These are phyloP conservation scores for Sinodicranocentrus sp. DNA, from an alignment of 2,888 invertebrate genomes.

Conservation along the genomic window DNA sequence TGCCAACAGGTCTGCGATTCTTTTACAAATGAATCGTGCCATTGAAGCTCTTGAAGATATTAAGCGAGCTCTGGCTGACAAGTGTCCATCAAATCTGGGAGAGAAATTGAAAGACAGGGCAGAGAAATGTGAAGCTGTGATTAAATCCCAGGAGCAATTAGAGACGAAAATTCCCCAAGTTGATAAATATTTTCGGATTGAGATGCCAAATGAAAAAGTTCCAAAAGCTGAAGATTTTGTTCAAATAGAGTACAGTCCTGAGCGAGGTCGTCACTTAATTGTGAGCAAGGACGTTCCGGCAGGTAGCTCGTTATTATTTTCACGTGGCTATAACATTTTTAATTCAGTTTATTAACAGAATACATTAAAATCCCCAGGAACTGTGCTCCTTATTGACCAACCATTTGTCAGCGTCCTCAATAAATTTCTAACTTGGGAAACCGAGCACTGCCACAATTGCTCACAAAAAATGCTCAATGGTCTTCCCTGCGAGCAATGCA, in stretches of 20 bases:
- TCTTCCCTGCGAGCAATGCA: conserved; percentile 71
- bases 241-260: conserved; percentile 44
- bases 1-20: conserved; percentile 56
- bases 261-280: conserved; percentile 77
- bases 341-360: too few relatives aligned
- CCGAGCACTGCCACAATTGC: conserved; percentile 72
- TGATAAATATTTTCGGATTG: conserved; percentile 20
- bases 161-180: not conserved
- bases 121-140: conserved; percentile 27
- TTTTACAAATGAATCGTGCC: conserved; percentile 12
- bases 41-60: conserved; percentile 67
- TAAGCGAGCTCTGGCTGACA: conserved; percentile 31
- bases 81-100: conserved; percentile 7
- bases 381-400: conserved; percentile 64
- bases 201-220: conserved; percentile 28
- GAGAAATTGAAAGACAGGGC: conserved; percentile 30
- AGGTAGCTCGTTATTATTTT: conserved; percentile 69
- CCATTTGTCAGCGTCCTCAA: conserved; percentile 69
- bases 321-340: not conserved
- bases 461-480: conserved; percentile 61
- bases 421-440: conserved; percentile 68
- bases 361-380: conserved; percentile 68
- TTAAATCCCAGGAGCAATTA: not conserved
- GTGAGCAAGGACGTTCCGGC: conserved; percentile 72
- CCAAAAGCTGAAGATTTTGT: conserved; percentile 69